Evolutionary conservation across 2,888 invertebrate genomes (phyloP).

Genomic region (Pachliopta kotzebuea): DNA sequence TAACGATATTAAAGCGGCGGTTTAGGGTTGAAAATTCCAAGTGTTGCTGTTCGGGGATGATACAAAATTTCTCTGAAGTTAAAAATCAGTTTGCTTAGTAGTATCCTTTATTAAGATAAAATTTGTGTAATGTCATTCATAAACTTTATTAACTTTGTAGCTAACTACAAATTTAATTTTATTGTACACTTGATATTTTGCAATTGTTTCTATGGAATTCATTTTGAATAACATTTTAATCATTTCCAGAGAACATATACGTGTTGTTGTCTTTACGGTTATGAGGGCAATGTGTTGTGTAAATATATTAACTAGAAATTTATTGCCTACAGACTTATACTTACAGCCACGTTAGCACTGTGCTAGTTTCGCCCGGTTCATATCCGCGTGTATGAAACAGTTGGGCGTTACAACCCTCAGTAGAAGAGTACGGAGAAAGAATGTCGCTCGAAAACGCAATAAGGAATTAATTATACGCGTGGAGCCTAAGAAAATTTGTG

Average conservation of each 20-base stretch:
- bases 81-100: neutral
- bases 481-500: conserved; percentile 25
- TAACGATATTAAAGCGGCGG: conserved; percentile 19
- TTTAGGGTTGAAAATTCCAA: conserved; percentile 4
- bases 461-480: conserved; percentile 31
- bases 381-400: neutral
- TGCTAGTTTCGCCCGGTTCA: neutral
- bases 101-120: neutral
- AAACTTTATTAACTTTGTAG: too few relatives aligned
- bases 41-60: neutral
- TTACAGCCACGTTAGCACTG: too few relatives aligned
- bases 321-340: too few relatives aligned
- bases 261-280: too few relatives aligned
- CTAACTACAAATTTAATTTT: too few relatives aligned
- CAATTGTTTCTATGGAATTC: too few relatives aligned
- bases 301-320: too few relatives aligned
- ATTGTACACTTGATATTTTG: too few relatives aligned
- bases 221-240: too few relatives aligned
- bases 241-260: too few relatives aligned
- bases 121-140: too few relatives aligned
- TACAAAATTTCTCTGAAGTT: neutral
- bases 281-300: too few relatives aligned
- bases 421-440: conserved; percentile 6
- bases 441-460: conserved; percentile 26
- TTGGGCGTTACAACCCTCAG: neutral